Conservation (phyloP, 2,888 invertebrate species). For the Agrochola macilenta region DNA sequence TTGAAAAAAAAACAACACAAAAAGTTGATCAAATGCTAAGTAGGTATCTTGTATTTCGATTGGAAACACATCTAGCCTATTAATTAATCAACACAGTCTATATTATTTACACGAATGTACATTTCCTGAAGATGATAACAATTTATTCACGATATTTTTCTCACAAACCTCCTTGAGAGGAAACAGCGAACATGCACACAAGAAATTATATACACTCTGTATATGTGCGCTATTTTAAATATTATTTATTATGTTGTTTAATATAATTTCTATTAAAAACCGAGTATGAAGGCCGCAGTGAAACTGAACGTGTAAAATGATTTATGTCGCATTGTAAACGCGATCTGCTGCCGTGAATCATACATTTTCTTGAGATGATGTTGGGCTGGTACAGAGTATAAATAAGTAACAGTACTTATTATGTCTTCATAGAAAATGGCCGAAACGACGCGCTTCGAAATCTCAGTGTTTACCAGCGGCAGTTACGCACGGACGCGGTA, state of each 20-base stretch:
- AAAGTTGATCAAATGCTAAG: not conserved
- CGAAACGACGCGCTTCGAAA: no score
- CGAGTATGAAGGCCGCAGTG: conserved; percentile 46
- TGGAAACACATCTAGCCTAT: not conserved
- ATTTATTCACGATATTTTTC: conserved; percentile 22
- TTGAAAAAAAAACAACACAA: no score
- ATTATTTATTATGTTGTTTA: conserved; percentile 54
- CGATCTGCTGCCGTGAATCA: conserved; percentile 23
- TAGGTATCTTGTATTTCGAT: not conserved
- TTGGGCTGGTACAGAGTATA: no score
- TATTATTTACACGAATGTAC: conserved; percentile 23
- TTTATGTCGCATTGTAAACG: conserved; percentile 60
- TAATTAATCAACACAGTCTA: not conserved
- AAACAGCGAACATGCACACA: conserved; percentile 22
- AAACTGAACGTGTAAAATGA: conserved; percentile 49
- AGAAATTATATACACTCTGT: conserved; percentile 3
- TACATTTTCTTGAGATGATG: conserved; percentile 21
- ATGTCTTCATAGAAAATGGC: no score
- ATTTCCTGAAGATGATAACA: conserved; percentile 20
- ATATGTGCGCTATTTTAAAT: conserved; percentile 33
- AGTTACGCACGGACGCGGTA: no score
- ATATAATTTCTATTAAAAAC: conserved; percentile 62
- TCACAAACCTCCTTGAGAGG: conserved; percentile 11
- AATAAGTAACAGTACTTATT: no score
- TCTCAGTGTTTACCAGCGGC: no score